These are phyloP conservation scores for Ectropis crepuscularia DNA, from an alignment of 2,888 invertebrate species.

Conservation along the genomic window DNA sequence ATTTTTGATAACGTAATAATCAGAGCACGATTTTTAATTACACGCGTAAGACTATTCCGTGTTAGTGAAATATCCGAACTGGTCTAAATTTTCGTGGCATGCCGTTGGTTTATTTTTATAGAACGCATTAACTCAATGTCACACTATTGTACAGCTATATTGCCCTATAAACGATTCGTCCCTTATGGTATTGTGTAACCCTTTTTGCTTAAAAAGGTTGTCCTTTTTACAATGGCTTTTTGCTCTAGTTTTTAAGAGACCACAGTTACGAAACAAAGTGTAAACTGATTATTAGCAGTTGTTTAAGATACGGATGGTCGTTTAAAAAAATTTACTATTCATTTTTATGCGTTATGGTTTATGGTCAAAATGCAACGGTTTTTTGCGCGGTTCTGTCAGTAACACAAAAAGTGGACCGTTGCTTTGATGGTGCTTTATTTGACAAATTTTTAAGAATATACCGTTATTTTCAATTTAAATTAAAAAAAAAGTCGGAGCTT, in stretches of 20 bases:
- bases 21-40: slow-evolving; percentile 29
- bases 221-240: slow-evolving; percentile 66
- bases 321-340: slow-evolving; percentile 35
- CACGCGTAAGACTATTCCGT: slow-evolving; percentile 59
- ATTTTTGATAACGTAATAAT: slow-evolving; percentile 8
- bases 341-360: slow-evolving; percentile 17
- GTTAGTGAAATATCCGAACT: slow-evolving; percentile 71
- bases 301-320: slow-evolving; percentile 35
- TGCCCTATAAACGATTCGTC: slow-evolving; percentile 71
- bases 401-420: slow-evolving; percentile 9
- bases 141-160: slow-evolving; percentile 73
- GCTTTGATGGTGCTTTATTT: slow-evolving; percentile 5
- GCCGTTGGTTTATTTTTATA: slow-evolving; percentile 67
- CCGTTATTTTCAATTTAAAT: neutral
- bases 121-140: slow-evolving; percentile 68
- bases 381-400: slow-evolving; percentile 13
- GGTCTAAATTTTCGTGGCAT: slow-evolving; percentile 60
- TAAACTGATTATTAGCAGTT: slow-evolving; percentile 53
- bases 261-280: slow-evolving; percentile 75
- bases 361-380: slow-evolving; percentile 15
- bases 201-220: slow-evolving; percentile 63
- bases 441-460: neutral
- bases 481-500: no score
- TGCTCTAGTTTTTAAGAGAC: slow-evolving; percentile 73
- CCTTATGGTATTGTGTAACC: slow-evolving; percentile 67